These are phyloP conservation scores for Leucoma salicis DNA, from an alignment of 2,888 invertebrate species.

Conservation along the genomic window DNA sequence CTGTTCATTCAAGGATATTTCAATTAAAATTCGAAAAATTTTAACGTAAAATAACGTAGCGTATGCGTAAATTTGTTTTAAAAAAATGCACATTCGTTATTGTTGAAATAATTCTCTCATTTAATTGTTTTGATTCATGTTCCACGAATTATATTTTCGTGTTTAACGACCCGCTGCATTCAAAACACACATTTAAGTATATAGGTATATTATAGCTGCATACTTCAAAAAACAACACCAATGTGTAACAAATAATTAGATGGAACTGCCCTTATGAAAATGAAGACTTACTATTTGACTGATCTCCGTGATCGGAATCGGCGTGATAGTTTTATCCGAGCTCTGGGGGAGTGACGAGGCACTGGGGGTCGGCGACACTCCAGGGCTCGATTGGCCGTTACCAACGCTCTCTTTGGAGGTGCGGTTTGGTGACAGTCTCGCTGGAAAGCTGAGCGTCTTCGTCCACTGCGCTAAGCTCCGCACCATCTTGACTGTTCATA, in stretches of 20 bases:
- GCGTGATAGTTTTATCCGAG: conserved; percentile 79
- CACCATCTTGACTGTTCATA: conserved; percentile 86
- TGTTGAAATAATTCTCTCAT: conserved; percentile 5
- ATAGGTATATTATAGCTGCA: conserved; percentile 42
- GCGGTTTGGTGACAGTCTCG: conserved; percentile 91
- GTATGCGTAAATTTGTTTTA: not conserved
- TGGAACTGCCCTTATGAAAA: conserved; percentile 20
- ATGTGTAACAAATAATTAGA: conserved; percentile 21
- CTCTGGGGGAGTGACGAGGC: conserved; percentile 82
- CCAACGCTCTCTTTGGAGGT: conserved; percentile 87
- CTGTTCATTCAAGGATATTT: conserved; percentile 20
- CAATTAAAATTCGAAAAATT: conserved; percentile 19
- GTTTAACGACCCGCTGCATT: conserved; percentile 49
- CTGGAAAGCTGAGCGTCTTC: conserved; percentile 94
- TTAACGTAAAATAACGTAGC: conserved; percentile 8
- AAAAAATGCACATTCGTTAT: conserved; percentile 4
- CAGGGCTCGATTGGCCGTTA: conserved; percentile 79
- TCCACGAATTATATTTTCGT: conserved; percentile 36
- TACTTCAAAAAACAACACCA: conserved; percentile 22
- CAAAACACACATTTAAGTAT: conserved; percentile 40
- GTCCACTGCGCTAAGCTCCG: conserved; percentile 95
- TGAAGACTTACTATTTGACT: conserved; percentile 84
- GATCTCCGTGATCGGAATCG: conserved; percentile 85
- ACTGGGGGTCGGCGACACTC: conserved; percentile 84
- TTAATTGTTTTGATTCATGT: conserved; percentile 30